Percentiles rank a stretch among this genome's conserved stretches.
These are phyloP conservation scores for Melieria omissa DNA, from an alignment of 2,888 invertebrate species.

Conservation along the genomic window DNA sequence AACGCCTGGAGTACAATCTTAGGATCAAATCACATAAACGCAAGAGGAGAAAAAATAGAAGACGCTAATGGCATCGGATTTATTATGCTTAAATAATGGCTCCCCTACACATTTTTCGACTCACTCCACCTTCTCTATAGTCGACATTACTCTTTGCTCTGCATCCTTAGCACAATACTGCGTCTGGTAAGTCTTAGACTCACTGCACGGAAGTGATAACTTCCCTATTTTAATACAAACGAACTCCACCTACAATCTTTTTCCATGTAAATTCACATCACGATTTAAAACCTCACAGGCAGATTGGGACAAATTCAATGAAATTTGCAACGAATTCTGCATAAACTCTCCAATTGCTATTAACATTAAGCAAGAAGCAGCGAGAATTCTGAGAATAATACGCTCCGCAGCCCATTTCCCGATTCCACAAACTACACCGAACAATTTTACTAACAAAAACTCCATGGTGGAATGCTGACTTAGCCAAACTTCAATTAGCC, in stretches of 20 bases:
- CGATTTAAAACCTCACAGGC: not conserved
- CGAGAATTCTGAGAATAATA: not conserved
- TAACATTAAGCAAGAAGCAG: not conserved
- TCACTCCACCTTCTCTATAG: not conserved
- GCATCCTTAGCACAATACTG: not conserved
- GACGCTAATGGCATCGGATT: too few species aligned
- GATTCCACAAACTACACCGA: not conserved
- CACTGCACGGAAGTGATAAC: conserved; percentile 7
- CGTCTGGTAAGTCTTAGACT: not conserved
- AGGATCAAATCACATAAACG: too few species aligned
- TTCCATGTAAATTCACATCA: not conserved
- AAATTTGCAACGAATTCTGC: not conserved
- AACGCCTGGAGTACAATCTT: too few species aligned
- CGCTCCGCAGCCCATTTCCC: not conserved
- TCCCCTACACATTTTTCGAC: not conserved
- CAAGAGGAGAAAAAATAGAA: too few species aligned
- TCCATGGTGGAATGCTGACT: conserved; percentile 2
- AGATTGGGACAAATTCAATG: conserved; percentile 3
- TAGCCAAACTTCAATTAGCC: not conserved
- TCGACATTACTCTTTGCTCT: not conserved
- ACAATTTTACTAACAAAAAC: too few species aligned
- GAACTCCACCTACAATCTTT: too few species aligned
- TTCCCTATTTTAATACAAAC: conserved; percentile 3
- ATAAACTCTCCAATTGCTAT: not conserved
- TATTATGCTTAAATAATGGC: not conserved